phyloP scores from a whole-genome alignment of 2,113 vertebrate species.

The Nycticorax nycticorax region DNA sequence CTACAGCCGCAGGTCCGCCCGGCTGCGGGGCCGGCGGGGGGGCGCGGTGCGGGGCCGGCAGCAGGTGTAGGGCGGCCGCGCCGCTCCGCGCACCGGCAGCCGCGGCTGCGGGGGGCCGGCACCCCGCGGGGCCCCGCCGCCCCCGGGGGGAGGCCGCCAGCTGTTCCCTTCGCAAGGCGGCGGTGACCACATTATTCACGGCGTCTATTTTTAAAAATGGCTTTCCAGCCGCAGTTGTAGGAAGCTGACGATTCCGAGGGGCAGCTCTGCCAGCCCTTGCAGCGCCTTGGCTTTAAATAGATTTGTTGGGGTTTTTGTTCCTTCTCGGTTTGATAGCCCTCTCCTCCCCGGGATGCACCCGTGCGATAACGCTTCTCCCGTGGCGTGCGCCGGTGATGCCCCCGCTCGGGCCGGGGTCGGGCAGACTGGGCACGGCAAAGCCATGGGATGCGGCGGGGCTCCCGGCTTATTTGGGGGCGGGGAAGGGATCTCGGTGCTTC shows the following conservation, averaged over 20 bases:
- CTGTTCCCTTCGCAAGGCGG: background rate
- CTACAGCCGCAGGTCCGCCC: background rate
- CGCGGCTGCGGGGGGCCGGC: slow-evolving; percentile 52
- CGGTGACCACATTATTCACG: slow-evolving; percentile 1
- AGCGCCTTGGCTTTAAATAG: background rate
- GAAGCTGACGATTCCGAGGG: background rate
- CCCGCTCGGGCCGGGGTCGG: background rate
- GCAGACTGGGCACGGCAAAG: background rate
- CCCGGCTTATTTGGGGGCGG: background rate
- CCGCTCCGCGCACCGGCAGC: background rate
- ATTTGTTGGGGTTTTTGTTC: too few species aligned
- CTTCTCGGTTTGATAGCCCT: background rate
- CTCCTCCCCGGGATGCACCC: background rate
- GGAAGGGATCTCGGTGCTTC: background rate
- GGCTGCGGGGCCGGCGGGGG: background rate
- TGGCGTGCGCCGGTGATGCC: background rate
- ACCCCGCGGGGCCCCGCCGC: background rate
- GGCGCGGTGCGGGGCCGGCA: background rate
- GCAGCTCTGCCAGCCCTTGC: background rate
- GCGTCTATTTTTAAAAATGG: slow-evolving; percentile 56
- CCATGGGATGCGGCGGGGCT: background rate
- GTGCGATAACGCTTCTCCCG: background rate
- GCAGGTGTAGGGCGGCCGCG: slow-evolving; percentile 64
- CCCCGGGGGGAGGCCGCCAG: background rate
- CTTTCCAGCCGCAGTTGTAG: slow-evolving; percentile 2